Base-by-base conservation (phyloP, 30 jellyfish, hydroid and myxozoan species). In the Pelagia noctiluca region DNA sequence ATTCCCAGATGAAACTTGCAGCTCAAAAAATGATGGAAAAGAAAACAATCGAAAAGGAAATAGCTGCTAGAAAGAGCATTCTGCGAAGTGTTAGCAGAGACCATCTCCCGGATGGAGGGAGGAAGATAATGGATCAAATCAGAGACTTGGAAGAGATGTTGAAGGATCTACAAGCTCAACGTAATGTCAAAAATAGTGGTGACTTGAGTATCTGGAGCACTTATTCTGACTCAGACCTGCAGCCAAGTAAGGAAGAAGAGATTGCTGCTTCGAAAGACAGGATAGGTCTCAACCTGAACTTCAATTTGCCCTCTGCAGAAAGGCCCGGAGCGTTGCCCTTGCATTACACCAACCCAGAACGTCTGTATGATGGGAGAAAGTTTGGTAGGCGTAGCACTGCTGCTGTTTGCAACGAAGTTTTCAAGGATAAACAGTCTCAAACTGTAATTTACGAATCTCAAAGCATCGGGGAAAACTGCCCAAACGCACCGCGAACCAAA, bases 291-390 rank as follows among this genome's bases (percentile, higher is more conserved):
- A 35, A 28, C 18, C 68, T 50, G 31, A 23, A 76, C n/a, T 19
- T 77, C 64, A 47, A 38, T 47, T 60, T 34, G 21, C 62, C 88
- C 86, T 18, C 83, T 22, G 5, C 48, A 30, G 37, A 77, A 35
- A 25, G n/a, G 7, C 22, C 2, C 29, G 21, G n/a, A 24, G 30
- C 34, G 1, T 63, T 2, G 70, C n/a, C n/a, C n/a, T n/a, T n/a
- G n/a, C n/a, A n/a, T n/a, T n/a, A n/a, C n/a, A n/a, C n/a, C n/a
- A 37, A 53, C 0, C 63, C 42, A 53, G 68, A 79, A 25, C 89
- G 70, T 46, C 80, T 84, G 33, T 90, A 84, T 28, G 96, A 71
- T 21, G 97, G 97, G n/a, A 82, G 90, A 61, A 90, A 84, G 97
- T n/a, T n/a, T n/a, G n/a, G n/a, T n/a, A n/a, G n/a, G n/a, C n/a